These are phyloP conservation scores for Macroglossus sobrinus DNA, from an alignment of 2,113 vertebrate species.

Conservation along the genomic window DNA sequence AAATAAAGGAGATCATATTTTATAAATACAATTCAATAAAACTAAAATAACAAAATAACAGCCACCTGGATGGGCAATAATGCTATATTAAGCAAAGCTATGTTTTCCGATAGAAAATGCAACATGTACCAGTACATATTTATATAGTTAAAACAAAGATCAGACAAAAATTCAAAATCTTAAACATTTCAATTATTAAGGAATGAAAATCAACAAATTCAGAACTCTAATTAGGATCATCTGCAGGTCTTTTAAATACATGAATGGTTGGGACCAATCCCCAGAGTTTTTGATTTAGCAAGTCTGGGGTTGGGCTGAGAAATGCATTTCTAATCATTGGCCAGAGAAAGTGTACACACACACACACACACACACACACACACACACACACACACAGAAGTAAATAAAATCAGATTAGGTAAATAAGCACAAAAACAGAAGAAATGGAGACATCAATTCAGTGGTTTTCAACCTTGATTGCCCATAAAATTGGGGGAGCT, in stretches of 20 bases:
- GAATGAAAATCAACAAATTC: neutral
- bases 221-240: neutral
- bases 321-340: neutral
- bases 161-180: neutral
- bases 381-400: neutral
- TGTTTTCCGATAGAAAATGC: neutral
- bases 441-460: neutral
- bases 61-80: neutral
- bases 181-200: neutral
- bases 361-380: neutral
- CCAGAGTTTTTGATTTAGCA: neutral
- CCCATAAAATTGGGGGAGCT: neutral
- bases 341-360: neutral
- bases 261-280: neutral
- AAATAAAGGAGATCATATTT: neutral
- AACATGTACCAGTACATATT: neutral
- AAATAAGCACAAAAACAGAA: neutral
- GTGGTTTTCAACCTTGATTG: neutral
- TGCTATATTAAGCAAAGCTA: neutral
- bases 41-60: neutral
- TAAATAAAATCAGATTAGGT: neutral
- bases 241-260: neutral
- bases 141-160: neutral
- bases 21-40: neutral
- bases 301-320: neutral